These are phyloP conservation scores for Drosophila aldrichi DNA, from an alignment of 2,888 invertebrate species.

Conservation along the genomic window DNA sequence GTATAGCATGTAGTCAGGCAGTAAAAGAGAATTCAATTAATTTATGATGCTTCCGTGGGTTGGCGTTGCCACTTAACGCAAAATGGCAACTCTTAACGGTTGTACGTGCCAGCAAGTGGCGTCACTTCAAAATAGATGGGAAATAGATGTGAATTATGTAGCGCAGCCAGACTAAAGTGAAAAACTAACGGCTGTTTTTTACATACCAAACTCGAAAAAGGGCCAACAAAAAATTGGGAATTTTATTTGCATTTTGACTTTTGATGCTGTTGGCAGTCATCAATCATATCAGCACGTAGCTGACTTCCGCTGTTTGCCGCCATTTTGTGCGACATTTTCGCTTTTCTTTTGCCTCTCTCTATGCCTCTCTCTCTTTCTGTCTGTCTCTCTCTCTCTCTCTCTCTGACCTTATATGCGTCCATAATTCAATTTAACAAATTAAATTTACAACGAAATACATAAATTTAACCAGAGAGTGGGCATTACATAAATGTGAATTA, in stretches of 20 bases:
- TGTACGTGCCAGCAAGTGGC: constrained; percentile 4
- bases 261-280: constrained; percentile 28
- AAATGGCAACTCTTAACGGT: constrained; percentile 2
- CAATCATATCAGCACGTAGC: constrained; percentile 56
- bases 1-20: too few relatives aligned
- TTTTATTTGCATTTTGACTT: constrained; percentile 27
- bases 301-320: constrained; percentile 37
- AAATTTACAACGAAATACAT: constrained; percentile 30
- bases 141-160: not conserved
- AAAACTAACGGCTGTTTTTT: constrained; percentile 3
- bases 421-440: constrained; percentile 56
- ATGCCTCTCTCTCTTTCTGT: not conserved
- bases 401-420: constrained; percentile 1
- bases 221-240: not conserved
- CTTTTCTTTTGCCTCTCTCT: constrained; percentile 5
- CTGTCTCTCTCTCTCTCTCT: constrained; percentile 9
- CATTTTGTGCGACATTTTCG: constrained; percentile 52
- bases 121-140: not conserved
- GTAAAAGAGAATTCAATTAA: constrained; percentile 1
- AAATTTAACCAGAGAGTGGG: constrained; percentile 16
- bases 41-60: constrained; percentile 3
- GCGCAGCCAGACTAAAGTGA: not conserved
- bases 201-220: not conserved
- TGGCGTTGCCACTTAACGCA: constrained; percentile 15
- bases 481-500: constrained; percentile 17